Evolutionary conservation across 2,797 vertebrate species (phyloP), one percentile per base, ranked within the genome.

Genomic region (Valencia hispanica): DNA sequence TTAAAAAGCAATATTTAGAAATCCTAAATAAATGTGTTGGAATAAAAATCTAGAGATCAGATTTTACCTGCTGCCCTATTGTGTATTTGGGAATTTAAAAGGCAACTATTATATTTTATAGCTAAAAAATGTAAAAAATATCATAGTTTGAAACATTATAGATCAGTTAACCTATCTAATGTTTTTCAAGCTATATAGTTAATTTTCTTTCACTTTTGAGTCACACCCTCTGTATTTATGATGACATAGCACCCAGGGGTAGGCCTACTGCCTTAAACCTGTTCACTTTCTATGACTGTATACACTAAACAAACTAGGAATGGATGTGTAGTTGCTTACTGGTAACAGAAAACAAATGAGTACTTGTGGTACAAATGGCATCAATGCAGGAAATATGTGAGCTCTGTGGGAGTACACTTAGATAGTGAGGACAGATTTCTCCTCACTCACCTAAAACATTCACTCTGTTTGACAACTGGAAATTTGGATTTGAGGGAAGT

Each of bases 1-100:
- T 45, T 41, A 59, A 50, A 14, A 20, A 27, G 50, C 51, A 78
- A 48, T 65, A 65, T 63, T 22, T 63, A 36, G 59, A 63, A 22
- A 22, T 63, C 5, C 32, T 22, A 25, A 63, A 36, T 22, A 20
- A 61, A 8, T 9, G 5, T 32, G 57, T 8, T 34, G 12, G 17
- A 34, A 61, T 3, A 59, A 59, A 59, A 59, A 59, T 27, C 14
- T 30, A 30, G 55, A 30, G 14, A 32, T 59, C 55, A 59, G 55
- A 15, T 59, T 7, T 59, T n/a, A 53, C 11, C 25, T 53, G 4
- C 9, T 53, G 25, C 51, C 11, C 25, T 12, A 53, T 0, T 53
- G 12, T 57, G n/a, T 5, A 57, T 57, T 27, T 30, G 53, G 12
- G 1, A 27, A 14, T 14, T 27, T 15, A 30, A 57, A 53, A 4